Conservation (phyloP, 2,113 vertebrate species). For the Bubo scandiacus region DNA sequence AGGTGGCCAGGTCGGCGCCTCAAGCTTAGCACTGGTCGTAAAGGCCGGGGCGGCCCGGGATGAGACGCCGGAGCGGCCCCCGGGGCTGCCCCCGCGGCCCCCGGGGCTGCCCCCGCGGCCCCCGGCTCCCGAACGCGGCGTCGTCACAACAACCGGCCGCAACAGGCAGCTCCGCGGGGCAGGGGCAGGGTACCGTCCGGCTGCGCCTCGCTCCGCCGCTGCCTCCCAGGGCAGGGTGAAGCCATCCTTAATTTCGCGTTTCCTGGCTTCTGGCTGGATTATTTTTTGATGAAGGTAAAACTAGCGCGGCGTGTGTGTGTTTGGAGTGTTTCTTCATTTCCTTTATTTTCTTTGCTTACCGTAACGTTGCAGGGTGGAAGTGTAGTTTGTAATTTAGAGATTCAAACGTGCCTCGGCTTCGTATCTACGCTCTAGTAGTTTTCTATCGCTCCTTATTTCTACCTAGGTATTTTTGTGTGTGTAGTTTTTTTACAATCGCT, state of each 20-base stretch:
- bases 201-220: no score
- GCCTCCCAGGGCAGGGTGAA: not conserved
- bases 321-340: not conserved
- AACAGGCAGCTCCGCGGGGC: no score
- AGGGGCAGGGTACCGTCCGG: no score
- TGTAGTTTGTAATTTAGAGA: no score
- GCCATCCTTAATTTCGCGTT: not conserved
- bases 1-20: not conserved
- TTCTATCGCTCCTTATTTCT: not conserved
- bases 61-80: no score
- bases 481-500: fast-evolving
- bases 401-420: not conserved
- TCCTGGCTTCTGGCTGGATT: not conserved
- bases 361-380: not conserved
- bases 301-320: not conserved
- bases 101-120: no score
- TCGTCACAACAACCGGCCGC: no score
- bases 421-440: not conserved
- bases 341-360: not conserved
- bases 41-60: no score
- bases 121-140: no score
- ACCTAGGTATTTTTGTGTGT: not conserved
- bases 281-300: not conserved
- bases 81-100: no score
- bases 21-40: not conserved